Evolutionary conservation across 1,140 invertebrate species (phyloP), one percentile per base, ranked within the genome.

Genomic region (Meloidogyne chitwoodi): DNA sequence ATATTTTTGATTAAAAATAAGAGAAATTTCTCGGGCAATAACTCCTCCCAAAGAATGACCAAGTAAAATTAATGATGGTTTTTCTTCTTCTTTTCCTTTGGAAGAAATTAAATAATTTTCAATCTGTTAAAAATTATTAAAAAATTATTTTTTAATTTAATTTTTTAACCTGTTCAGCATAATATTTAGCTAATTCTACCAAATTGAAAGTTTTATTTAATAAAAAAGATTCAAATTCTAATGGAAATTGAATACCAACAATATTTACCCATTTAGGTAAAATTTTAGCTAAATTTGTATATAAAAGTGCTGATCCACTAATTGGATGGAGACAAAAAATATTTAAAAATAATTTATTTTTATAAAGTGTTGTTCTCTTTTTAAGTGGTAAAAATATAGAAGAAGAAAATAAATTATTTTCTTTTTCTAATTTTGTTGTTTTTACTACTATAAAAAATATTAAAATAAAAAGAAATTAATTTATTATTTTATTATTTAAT

Each of bases 41-140:
- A 80, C 75, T 56, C 82, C 82, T 26, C 82, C 82, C 41, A 83
- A 72, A 0, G 82, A 83, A 61, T 83, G 82, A 2, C 82, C 82
- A 41, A 84, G n/a, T 24, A 83, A 56, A 22, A 84, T 65, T 16
- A 80, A 65, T 38, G 44, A 62, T 0, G 44, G n/a, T 27, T 34
- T 34, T 4, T 71, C 31, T 66, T 75, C 75, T 26, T 65, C 62
- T 66, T 34, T 4, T 3, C 41, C 11, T 11, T 38, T 29, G 10
- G 11, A 10, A n/a, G 4, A 6, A 41, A 76, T 22, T 22, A 74
- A n/a, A 12, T 75, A 24, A 16, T 26, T 26, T 71, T 56, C 29
- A 65, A 81, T 81, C 76, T 81, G 31, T 1, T 70, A n/a, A n/a
- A n/a, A n/a, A n/a, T n/a, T n/a, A n/a, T n/a, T n/a, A n/a, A n/a